Conservation (phyloP, 2,797 vertebrate genomes). For the Neoniphon sammara region DNA sequence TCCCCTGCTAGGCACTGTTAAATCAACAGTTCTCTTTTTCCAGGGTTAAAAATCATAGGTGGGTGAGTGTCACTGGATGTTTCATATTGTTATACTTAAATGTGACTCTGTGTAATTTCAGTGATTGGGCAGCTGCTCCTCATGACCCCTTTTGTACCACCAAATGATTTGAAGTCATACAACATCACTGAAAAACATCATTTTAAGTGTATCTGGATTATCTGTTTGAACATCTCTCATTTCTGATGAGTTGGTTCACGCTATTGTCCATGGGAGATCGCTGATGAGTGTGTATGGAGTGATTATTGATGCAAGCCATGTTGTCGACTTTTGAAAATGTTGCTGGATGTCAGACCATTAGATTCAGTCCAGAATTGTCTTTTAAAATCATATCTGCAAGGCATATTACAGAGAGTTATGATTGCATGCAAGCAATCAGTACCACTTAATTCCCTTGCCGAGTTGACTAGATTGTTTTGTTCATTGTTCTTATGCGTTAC, state of each 20-base stretch:
- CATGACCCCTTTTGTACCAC: no score
- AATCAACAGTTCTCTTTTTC: no score
- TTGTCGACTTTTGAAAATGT: conserved; percentile 18
- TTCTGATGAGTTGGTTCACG: conserved; percentile 1
- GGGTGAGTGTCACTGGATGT: no score
- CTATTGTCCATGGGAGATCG: conserved; percentile 4
- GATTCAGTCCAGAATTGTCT: conserved; percentile 23
- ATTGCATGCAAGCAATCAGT: conserved; percentile 47
- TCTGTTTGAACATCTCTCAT: not conserved
- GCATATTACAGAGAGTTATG: conserved; percentile 33
- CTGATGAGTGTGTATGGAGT: conserved; percentile 4
- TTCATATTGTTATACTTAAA: no score
- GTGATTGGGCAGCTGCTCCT: no score
- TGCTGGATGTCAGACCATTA: conserved; percentile 19
- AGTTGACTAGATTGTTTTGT: conserved; percentile 42
- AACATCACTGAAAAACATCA: no score
- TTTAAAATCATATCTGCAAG: conserved; percentile 49
- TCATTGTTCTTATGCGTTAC: conserved; percentile 21
- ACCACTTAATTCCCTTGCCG: conserved; percentile 44
- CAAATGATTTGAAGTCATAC: no score
- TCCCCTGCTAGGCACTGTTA: no score
- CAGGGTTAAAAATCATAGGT: no score
- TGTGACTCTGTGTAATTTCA: no score
- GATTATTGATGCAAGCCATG: conserved; percentile 26
- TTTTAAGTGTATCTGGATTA: no score